phyloP scores from a whole-genome alignment of 2,797 vertebrate genomes.

The Varecia variegata region DNA sequence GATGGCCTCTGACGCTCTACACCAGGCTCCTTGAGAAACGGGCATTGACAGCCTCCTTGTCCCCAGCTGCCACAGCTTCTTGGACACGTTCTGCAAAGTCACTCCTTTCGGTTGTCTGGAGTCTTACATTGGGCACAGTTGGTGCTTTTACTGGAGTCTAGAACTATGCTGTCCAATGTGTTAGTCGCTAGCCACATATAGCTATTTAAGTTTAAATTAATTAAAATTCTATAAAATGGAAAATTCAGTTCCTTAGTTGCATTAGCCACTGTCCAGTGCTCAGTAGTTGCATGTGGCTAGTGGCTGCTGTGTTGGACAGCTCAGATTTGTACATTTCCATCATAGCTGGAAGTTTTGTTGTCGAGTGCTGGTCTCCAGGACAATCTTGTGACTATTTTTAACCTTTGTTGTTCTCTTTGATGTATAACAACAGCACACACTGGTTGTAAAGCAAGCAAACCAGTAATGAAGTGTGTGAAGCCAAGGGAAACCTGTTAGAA shows the following conservation, averaged over 20 bases:
- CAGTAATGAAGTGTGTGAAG: neutral
- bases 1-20: too few relatives aligned
- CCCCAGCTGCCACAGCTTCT: rapidly evolving
- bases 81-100: rapidly evolving
- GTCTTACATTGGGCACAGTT: neutral
- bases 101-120: neutral
- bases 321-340: neutral
- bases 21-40: neutral
- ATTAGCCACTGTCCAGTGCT: neutral
- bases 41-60: rapidly evolving
- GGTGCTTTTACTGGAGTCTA: neutral
- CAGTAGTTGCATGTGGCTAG: neutral
- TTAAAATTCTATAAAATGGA: neutral
- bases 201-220: neutral
- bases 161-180: neutral
- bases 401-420: neutral
- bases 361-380: neutral
- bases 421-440: neutral
- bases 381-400: neutral
- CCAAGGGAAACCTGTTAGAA: neutral
- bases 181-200: neutral
- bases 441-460: neutral
- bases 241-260: neutral
- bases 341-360: neutral
- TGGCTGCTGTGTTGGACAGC: neutral